These are phyloP conservation scores for Leptinotarsa defecta DNA, from an alignment of 1,140 invertebrate genomes.

Conservation along the genomic window DNA sequence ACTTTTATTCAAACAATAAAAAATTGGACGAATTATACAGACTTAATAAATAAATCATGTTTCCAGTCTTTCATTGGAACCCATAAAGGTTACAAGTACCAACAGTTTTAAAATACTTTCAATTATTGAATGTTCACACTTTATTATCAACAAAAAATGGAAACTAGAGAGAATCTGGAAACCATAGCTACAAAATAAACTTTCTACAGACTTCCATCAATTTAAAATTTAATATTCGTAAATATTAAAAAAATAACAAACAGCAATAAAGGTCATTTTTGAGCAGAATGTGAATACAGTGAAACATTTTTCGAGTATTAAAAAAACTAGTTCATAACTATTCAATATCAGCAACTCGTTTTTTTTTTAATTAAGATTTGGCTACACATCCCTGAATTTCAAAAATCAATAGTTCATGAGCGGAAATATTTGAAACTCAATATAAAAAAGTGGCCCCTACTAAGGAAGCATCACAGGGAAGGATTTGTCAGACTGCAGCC, in stretches of 20 bases:
- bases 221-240: neutral
- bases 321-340: too few relatives aligned
- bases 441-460: too few relatives aligned
- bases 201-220: neutral
- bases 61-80: neutral
- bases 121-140: neutral
- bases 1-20: slow-evolving; percentile 18
- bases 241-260: neutral
- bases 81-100: neutral
- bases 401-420: too few relatives aligned
- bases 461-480: too few relatives aligned
- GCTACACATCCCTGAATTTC: too few relatives aligned
- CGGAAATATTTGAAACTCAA: too few relatives aligned
- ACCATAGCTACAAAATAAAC: neutral
- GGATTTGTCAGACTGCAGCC: too few relatives aligned
- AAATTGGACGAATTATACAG: slow-evolving; percentile 20
- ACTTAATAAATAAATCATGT: slow-evolving; percentile 8
- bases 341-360: too few relatives aligned
- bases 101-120: neutral
- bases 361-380: too few relatives aligned
- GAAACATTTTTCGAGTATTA: too few relatives aligned
- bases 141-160: neutral
- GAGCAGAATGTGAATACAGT: too few relatives aligned
- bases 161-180: neutral
- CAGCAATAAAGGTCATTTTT: too few relatives aligned